Evolutionary conservation across 1,140 invertebrate genomes (phyloP).

Genomic region (Macrobrachium rosenbergii): DNA sequence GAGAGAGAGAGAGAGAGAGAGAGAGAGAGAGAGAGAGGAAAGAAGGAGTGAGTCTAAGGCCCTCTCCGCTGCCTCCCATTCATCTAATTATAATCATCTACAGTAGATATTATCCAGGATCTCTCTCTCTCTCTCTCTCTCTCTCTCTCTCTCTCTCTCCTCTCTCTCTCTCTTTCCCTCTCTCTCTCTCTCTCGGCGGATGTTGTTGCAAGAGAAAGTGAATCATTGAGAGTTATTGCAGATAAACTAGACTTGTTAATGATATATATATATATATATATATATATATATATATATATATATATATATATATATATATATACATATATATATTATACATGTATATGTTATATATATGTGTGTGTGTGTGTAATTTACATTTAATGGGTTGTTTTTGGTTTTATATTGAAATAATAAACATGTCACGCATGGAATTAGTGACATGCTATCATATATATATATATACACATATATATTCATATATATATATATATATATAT

Average conservation of each 20-base stretch:
- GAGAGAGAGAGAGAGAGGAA: conserved; percentile 19
- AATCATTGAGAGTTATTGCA: too few species aligned
- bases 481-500: conserved; percentile 12
- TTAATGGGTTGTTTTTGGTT: too few species aligned
- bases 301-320: too few species aligned
- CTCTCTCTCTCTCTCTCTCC: neutral
- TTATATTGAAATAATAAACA: too few species aligned
- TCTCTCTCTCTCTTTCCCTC: neutral
- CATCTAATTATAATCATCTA: neutral
- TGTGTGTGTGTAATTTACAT: too few species aligned
- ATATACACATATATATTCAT: neutral
- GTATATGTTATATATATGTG: too few species aligned
- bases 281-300: too few species aligned
- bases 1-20: conserved; percentile 17
- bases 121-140: neutral
- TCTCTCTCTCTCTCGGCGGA: neutral
- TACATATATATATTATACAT: too few species aligned
- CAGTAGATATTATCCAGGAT: too few species aligned
- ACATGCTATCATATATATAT: neutral
- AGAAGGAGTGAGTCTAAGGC: neutral
- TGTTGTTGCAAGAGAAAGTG: neutral
- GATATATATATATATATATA: too few species aligned
- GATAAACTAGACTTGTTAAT: too few species aligned
- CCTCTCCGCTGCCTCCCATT: neutral
- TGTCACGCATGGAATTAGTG: too few species aligned